These are phyloP conservation scores for Borostomias antarcticus DNA, from an alignment of 2,797 vertebrate genomes.

Conservation along the genomic window DNA sequence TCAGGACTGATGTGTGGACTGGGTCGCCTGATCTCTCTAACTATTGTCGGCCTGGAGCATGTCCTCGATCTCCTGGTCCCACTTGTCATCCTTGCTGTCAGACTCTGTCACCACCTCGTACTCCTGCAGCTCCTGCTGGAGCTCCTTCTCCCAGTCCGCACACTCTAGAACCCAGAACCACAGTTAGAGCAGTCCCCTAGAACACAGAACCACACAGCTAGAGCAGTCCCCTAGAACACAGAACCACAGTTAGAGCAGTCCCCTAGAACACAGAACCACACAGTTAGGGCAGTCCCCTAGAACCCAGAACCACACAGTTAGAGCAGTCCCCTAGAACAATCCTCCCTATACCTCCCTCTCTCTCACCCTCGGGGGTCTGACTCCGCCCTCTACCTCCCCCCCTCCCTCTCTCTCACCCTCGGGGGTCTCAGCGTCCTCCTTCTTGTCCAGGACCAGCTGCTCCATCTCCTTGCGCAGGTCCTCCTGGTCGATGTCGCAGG, in stretches of 20 bases:
- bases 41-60: conserved; percentile 84
- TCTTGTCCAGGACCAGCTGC: conserved; percentile 94
- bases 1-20: not conserved
- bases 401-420: conserved; percentile 76
- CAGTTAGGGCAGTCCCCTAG: not conserved
- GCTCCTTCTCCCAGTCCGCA: conserved; percentile 92
- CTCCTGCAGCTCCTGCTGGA: conserved; percentile 93
- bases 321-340: not conserved
- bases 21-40: conserved; percentile 38
- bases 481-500: conserved; percentile 87
- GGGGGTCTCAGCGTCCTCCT: conserved; percentile 68
- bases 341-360: too few relatives aligned
- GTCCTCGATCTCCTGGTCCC: conserved; percentile 95
- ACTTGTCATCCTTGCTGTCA: conserved; percentile 88
- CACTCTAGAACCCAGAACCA: conserved; percentile 69
- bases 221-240: not conserved
- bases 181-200: conserved; percentile 67
- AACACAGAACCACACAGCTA: conserved; percentile 2
- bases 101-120: conserved; percentile 90
- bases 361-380: too few relatives aligned
- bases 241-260: not conserved
- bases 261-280: too few relatives aligned
- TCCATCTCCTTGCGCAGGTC: conserved; percentile 97
- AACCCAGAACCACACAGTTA: not conserved
- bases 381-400: conserved; percentile 8